Evolutionary conservation across 2,797 vertebrate species (phyloP), one percentile per base, ranked within the genome.

Genomic region (Pachyuromys duprasi): DNA sequence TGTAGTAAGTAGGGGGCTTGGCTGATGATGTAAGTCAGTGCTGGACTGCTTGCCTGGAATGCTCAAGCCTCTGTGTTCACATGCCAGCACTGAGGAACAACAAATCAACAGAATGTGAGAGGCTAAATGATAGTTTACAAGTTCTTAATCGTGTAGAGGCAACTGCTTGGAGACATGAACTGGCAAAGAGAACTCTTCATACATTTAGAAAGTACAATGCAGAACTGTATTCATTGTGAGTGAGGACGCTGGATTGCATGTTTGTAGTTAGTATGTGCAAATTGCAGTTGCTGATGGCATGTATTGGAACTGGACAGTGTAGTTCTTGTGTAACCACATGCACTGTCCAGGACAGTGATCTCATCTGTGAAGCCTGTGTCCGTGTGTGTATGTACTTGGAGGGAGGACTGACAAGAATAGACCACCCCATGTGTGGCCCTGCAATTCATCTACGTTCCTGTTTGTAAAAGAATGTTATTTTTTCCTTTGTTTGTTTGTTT

Each of bases 391-490:
- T 88, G 8, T 78, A 15, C 57, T 63, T 80, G 55, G 49, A 92
- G 28, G 55, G 62, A 78, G 86, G 36, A 8, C 60, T 36, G 53
- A 81, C 69, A 84, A 63, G 39, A 93, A 24, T 57, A 60, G 24
- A 31, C 42, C 3, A 13, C 83, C 70, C 18, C 12, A 72, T 2
- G n/a, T 65, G 1, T 4, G n/a, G 80, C n/a, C 33, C 89, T 95
- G 79, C 28, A 60, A 89, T 89, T 94, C 12, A 62, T 90, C 60
- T 80, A 67, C 79, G 83, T 74, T 89, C 33, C 62, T 70, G 62
- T 39, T 33, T 83, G 28, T 17, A 45, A 55, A 62, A 28, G 60
- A 26, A 24, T 69, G 31, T 24, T 81, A 14, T 79, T 79, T 53
- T 18, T 72, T 28, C 49, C 14, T 53, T 33, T 28, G 7, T 31